Base-by-base conservation (phyloP, 1,140 invertebrate genomes). In the Panagrolaimus sp. region DNA sequence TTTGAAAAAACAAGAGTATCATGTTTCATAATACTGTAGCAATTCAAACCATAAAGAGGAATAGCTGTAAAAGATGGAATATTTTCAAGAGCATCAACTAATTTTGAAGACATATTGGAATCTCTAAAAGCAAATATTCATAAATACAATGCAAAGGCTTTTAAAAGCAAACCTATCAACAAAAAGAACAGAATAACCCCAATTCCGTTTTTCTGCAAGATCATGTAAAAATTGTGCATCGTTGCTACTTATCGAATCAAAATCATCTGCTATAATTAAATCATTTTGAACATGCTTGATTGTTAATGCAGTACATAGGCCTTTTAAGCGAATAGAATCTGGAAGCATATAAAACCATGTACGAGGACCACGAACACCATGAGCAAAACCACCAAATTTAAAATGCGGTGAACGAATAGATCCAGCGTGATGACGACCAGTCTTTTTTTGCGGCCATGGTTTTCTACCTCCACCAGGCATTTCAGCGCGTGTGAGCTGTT, bases 151-250 rank as follows among this genome's bases (percentile, higher is more conserved):
- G 66, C 5, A 67, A 68, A 14, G 63, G 43, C 64, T 27, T n/a
- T n/a, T 63, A 65, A 68, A 45, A 71, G 86, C 88, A 87, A 88
- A 91, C 90, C 89, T 89, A 85, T 98, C 92, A 61, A 97, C 87
- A 86, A 98, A 90, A 0, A 98, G 85, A 38, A 94, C 91, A n/a
- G 93, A 94, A 44, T 92, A 89, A 45, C 94, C 95, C 95, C 95
- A 98, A 80, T 90, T 89, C 77, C 94, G 88, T 64, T 88, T 85
- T 73, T 91, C 89, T 20, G 91, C 88, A 25, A 98, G 83, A 74
- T 93, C 88, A 75, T 89, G 84, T 1, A 98, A 84, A 80, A 88
- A 96, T 77, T 85, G 69, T 5, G 89, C 86, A 77, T 96, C 90
- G 53, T 90, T 87, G n/a, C 88, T 88, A 9, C 93, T 91, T 73